Conservation (phyloP, 2,888 invertebrate genomes). For the Nemurella pictetii region DNA sequence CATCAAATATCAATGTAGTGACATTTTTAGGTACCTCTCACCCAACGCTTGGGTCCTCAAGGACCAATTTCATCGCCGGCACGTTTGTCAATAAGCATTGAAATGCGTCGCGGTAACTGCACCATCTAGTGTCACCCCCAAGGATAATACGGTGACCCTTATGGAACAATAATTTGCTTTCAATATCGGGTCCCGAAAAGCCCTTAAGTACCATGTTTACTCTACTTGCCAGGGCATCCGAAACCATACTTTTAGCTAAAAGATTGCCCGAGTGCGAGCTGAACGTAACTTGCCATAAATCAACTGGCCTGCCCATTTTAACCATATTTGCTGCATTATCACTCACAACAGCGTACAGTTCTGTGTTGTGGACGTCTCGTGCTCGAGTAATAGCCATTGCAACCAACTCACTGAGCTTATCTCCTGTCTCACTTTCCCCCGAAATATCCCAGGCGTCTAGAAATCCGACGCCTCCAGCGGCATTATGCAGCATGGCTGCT, state of each 20-base stretch:
- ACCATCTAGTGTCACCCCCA: slow-evolving; percentile 19
- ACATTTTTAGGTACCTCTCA: too few relatives aligned
- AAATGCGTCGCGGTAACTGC: slow-evolving; percentile 11
- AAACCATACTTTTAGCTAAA: slow-evolving; percentile 43
- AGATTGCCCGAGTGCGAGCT: slow-evolving; percentile 44
- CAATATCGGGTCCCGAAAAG: slow-evolving; percentile 7
- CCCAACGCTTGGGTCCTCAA: too few relatives aligned
- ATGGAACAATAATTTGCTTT: not conserved
- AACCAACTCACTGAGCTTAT: too few relatives aligned
- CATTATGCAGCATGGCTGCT: slow-evolving; percentile 10
- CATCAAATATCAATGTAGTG: not conserved
- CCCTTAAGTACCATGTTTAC: slow-evolving; percentile 5
- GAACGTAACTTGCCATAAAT: slow-evolving; percentile 44
- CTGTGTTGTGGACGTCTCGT: slow-evolving; percentile 48
- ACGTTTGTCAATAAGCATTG: not conserved
- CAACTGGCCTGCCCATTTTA: too few relatives aligned
- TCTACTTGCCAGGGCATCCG: not conserved
- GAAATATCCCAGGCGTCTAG: not conserved
- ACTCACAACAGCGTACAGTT: slow-evolving; percentile 37
- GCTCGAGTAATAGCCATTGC: slow-evolving; percentile 29
- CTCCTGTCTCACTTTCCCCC: too few relatives aligned
- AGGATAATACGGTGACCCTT: slow-evolving; percentile 16
- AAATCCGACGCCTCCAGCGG: not conserved
- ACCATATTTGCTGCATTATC: too few relatives aligned
- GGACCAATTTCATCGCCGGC: slow-evolving; percentile 10